Conservation (phyloP, 2,113 vertebrate species). For the Malurus melanocephalus region DNA sequence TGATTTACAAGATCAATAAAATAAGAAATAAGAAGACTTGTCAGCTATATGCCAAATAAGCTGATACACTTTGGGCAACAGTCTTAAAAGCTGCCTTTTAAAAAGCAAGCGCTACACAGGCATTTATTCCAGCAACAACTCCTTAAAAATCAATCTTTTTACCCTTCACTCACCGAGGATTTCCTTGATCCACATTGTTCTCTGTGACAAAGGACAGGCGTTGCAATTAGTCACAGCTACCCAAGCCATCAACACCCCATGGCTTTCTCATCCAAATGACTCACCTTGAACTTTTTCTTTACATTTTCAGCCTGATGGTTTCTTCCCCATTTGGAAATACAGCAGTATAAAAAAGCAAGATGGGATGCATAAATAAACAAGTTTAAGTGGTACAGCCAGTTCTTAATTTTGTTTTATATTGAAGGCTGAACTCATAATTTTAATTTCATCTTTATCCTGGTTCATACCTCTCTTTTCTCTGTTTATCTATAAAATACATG, state of each 20-base stretch:
- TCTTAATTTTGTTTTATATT: neutral
- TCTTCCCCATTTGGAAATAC: neutral
- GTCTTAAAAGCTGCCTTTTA: neutral
- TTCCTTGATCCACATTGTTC: neutral
- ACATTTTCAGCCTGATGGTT: neutral
- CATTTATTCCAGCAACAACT: neutral
- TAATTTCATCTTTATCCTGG: neutral
- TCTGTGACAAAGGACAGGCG: neutral
- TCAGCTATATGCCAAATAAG: neutral
- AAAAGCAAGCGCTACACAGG: neutral
- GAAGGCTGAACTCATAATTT: neutral
- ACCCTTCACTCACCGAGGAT: neutral
- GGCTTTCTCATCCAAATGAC: neutral
- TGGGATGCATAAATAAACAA: neutral
- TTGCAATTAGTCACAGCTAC: neutral
- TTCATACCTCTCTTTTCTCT: fast-evolving
- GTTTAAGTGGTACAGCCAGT: neutral
- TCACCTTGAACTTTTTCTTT: neutral
- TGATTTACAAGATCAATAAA: neutral
- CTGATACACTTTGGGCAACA: neutral
- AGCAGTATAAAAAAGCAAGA: neutral
- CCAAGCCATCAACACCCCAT: neutral
- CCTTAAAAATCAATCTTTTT: neutral
- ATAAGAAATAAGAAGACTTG: neutral
- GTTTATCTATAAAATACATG: neutral